Percentiles rank a stretch among this genome's conserved stretches.
Conservation (phyloP, 2,888 invertebrate species). For the Elmis aenea region DNA sequence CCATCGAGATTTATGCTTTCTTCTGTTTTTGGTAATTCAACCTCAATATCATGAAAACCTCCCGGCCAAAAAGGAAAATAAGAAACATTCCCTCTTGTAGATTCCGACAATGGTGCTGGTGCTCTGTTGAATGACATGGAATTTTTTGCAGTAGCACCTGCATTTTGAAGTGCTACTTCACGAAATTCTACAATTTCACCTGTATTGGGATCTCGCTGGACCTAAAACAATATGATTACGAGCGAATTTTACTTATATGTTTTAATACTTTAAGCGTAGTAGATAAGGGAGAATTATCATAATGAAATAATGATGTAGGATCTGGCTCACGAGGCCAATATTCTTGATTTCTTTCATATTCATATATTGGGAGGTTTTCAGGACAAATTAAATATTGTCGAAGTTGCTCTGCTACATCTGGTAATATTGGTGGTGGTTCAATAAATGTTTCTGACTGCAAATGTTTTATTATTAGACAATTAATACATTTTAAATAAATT, state of each 20-base stretch:
- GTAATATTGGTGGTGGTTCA: slow-evolving; percentile 57
- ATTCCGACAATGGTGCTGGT: slow-evolving; percentile 65
- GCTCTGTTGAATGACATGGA: slow-evolving; percentile 76
- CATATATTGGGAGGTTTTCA: slow-evolving; percentile 68
- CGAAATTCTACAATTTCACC: slow-evolving; percentile 69
- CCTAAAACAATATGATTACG: slow-evolving; percentile 44
- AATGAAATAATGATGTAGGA: slow-evolving; percentile 50
- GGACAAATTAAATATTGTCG: slow-evolving; percentile 62
- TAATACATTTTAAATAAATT: too few species aligned
- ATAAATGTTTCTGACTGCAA: too few species aligned
- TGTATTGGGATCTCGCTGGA: slow-evolving; percentile 68
- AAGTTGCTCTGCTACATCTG: slow-evolving; percentile 59
- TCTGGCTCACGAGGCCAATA: slow-evolving; percentile 59
- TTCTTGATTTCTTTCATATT: slow-evolving; percentile 62
- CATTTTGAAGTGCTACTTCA: slow-evolving; percentile 55
- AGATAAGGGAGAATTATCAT: slow-evolving; percentile 49
- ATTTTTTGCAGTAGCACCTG: slow-evolving; percentile 63
- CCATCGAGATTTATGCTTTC: slow-evolving; percentile 44
- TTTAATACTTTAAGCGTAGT: slow-evolving; percentile 50
- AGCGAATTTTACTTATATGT: slow-evolving; percentile 2
- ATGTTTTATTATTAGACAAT: too few species aligned
- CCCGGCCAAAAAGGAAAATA: slow-evolving; percentile 88
- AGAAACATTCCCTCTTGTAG: slow-evolving; percentile 69
- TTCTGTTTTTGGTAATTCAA: slow-evolving; percentile 51
- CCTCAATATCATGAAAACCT: slow-evolving; percentile 56